phyloP scores from a whole-genome alignment of 2,888 invertebrate species.

The Carcina quercana region DNA sequence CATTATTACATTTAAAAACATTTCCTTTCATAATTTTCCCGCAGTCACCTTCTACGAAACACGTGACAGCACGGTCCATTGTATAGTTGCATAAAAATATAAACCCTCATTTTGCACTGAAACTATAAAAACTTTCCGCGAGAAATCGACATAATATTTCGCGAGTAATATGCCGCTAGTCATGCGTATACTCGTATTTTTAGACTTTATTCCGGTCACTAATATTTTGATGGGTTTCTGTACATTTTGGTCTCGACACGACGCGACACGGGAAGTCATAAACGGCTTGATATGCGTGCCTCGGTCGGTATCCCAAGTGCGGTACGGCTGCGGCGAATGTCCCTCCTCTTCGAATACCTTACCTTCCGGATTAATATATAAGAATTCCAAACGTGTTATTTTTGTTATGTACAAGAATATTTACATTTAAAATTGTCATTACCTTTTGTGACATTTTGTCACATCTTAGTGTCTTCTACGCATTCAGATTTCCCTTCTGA shows the following conservation, averaged over 20 bases:
- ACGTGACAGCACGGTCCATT: too few species aligned
- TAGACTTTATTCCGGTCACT: constrained; percentile 42
- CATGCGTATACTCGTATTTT: constrained; percentile 32
- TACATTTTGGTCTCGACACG: constrained; percentile 39
- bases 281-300: constrained; percentile 33
- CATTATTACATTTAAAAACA: too few species aligned
- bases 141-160: too few species aligned
- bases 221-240: constrained; percentile 48
- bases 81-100: too few species aligned
- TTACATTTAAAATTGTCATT: neutral
- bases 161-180: constrained; percentile 4
- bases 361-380: constrained; percentile 15
- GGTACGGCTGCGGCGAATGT: constrained; percentile 26
- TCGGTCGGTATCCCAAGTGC: constrained; percentile 25
- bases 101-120: too few species aligned
- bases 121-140: too few species aligned
- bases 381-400: neutral
- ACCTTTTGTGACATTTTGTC: neutral
- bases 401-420: neutral
- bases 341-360: constrained; percentile 28
- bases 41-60: too few species aligned
- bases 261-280: constrained; percentile 61
- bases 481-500: too few species aligned
- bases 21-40: too few species aligned
- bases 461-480: too few species aligned